Evolutionary conservation across 2,113 vertebrate species (phyloP), one percentile per base, ranked within the genome.

Genomic region (Oryzias melastigma): DNA sequence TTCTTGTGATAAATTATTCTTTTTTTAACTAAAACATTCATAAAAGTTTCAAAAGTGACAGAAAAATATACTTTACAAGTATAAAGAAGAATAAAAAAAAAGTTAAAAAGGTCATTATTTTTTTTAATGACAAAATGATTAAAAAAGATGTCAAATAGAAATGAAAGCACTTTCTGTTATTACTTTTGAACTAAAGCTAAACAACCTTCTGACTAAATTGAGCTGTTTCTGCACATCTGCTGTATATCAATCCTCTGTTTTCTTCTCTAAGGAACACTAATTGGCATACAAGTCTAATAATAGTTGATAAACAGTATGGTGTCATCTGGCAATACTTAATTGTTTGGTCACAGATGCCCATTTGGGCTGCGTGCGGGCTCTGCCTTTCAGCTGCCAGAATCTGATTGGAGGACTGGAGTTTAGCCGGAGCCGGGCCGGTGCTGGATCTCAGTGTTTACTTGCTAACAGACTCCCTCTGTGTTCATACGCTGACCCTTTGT

Each of bases 391-490:
- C 69, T 75, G 65, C 67, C 68, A 71, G 65, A 64, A 74, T 77
- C 62, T 60, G 64, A 73, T 63, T 65, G 53, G 58, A 60, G 63
- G 69, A 57, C 18, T 27, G 61, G 42, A 72, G 60, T 77, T 74
- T 74, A 70, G 66, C 52, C 46, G 62, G 51, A 68, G 52, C 16
- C 22, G 44, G 40, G 69, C 73, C 48, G 19, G 48, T 67, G 77
- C 69, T 58, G 52, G 78, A 85, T 80, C 82, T 75, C 68, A 55
- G 69, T 87, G 89, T 88, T 91, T 87, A 87, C 91, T 84, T 89
- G 89, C 82, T 73, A 87, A 88, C 88, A 88, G 86, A 75, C 86
- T 85, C 80, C 78, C 77, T 77, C 85, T 90, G 85, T 90, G 86
- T 88, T 89, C 80, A 77, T 83, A 71, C 66, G 69, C 68, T 70